phyloP scores from a whole-genome alignment of 2,113 vertebrate genomes.

The Todiramphus chloris region DNA sequence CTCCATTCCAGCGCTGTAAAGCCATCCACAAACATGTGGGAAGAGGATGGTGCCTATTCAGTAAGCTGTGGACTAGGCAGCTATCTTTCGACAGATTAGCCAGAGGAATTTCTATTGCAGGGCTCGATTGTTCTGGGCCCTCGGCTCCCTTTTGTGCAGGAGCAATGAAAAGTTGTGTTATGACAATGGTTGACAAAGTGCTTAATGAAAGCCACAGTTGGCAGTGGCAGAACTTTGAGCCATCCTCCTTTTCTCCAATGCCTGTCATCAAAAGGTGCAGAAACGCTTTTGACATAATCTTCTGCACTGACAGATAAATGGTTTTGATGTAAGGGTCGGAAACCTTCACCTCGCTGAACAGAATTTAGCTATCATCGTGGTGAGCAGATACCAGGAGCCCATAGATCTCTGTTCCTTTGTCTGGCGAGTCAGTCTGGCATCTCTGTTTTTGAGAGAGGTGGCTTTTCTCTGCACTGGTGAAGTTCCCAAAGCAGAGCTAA shows the following conservation, averaged over 20 bases:
- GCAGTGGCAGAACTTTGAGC: slow-evolving; percentile 58
- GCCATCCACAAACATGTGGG: slow-evolving; percentile 43
- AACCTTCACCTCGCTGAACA: slow-evolving; percentile 22
- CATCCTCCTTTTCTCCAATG: slow-evolving; percentile 36
- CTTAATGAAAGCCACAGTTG: slow-evolving; percentile 77
- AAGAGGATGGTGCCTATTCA: slow-evolving; percentile 64
- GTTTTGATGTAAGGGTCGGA: slow-evolving; percentile 58
- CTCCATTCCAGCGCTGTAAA: neutral
- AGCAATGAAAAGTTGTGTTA: slow-evolving; percentile 74
- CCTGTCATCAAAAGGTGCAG: slow-evolving; percentile 71
- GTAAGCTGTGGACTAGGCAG: slow-evolving; percentile 65
- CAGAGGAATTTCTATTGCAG: slow-evolving; percentile 77
- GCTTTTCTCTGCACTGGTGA: neutral
- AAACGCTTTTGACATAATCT: slow-evolving; percentile 50
- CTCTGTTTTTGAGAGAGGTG: neutral
- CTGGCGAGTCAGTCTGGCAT: neutral
- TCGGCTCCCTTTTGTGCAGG: slow-evolving; percentile 78
- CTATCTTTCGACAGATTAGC: slow-evolving; percentile 83
- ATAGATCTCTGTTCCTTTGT: neutral
- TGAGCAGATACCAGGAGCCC: neutral
- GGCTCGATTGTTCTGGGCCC: slow-evolving; percentile 74
- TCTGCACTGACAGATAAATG: slow-evolving; percentile 67
- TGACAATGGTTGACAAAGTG: slow-evolving; percentile 76
- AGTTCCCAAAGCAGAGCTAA: neutral
- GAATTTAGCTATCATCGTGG: neutral